phyloP scores from a whole-genome alignment of 1,140 invertebrate species.

The Halotydeus destructor region DNA sequence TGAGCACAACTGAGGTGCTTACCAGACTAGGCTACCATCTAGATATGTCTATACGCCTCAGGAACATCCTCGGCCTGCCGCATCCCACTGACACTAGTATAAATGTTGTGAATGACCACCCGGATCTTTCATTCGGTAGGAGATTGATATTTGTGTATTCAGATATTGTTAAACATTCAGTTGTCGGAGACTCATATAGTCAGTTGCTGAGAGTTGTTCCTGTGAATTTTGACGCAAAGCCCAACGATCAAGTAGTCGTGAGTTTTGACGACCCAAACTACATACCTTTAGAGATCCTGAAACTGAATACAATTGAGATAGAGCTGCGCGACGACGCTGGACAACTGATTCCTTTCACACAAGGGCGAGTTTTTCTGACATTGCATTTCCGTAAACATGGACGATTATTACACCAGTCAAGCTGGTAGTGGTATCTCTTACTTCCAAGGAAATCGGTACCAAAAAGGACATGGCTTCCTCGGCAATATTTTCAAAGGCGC shows the following conservation, averaged over 20 bases:
- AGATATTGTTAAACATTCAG: neutral
- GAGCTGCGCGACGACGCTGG: neutral
- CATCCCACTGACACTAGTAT: too few relatives aligned
- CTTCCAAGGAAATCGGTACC: neutral
- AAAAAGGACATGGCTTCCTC: conserved; percentile 1
- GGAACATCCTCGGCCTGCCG: too few relatives aligned
- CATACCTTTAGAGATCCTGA: neutral
- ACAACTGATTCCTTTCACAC: neutral
- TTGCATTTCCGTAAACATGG: conserved; percentile 1
- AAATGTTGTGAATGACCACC: too few relatives aligned
- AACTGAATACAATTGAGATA: neutral
- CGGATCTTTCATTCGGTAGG: too few relatives aligned
- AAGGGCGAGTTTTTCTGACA: neutral
- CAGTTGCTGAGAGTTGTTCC: neutral
- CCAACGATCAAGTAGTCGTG: neutral
- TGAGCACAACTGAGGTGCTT: too few relatives aligned
- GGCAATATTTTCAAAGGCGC: neutral
- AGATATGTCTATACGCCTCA: too few relatives aligned
- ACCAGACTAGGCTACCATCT: too few relatives aligned
- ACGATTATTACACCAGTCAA: neutral
- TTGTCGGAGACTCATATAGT: neutral
- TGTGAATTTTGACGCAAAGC: neutral
- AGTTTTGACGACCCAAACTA: neutral
- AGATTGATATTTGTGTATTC: neutral
- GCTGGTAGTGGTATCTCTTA: neutral